A percentile compares a stretch with the other conserved stretches of the same genome.
Evolutionary conservation across 1,140 invertebrate genomes (phyloP).

Genomic region (Sminthurides bifidus): DNA sequence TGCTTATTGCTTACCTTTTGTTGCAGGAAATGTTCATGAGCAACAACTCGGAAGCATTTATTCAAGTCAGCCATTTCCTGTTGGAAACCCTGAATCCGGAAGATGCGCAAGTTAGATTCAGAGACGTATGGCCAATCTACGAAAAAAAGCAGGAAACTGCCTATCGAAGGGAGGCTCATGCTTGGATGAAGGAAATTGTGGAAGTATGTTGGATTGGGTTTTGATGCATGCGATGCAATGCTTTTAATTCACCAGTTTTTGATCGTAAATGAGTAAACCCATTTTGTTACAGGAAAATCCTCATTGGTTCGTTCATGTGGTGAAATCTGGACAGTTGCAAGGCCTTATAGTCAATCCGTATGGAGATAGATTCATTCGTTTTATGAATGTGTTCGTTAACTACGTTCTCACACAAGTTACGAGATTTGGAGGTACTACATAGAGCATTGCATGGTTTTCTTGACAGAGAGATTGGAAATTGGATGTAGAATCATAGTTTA

Average conservation of each 20-base stretch:
- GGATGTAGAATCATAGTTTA: not conserved
- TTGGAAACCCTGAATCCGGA: slow-evolving; percentile 7
- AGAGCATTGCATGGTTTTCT: not conserved
- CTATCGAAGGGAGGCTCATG: slow-evolving; percentile 11
- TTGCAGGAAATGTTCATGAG: slow-evolving; percentile 15
- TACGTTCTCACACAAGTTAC: slow-evolving; percentile 5
- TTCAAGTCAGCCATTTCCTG: slow-evolving; percentile 15
- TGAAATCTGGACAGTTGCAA: slow-evolving; percentile 8
- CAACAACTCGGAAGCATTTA: slow-evolving; percentile 15
- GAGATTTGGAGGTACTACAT: not conserved
- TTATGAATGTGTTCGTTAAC: slow-evolving; percentile 6
- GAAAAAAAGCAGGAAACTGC: slow-evolving; percentile 21
- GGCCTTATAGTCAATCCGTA: slow-evolving; percentile 20
- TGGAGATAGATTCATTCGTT: slow-evolving; percentile 18
- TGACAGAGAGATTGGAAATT: not conserved
- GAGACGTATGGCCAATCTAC: slow-evolving; percentile 23
- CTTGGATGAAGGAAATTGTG: slow-evolving; percentile 19
- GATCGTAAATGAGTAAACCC: not conserved
- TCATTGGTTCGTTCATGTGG: slow-evolving; percentile 5
- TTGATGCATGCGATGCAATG: no score
- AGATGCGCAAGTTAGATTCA: slow-evolving; percentile 16
- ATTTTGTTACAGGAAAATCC: slow-evolving; percentile 9
- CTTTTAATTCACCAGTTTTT: no score
- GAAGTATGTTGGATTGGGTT: not conserved
- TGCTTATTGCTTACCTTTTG: no score